Evolutionary conservation across 2,113 vertebrate genomes (phyloP).

Genomic region (Amphiprion percula): DNA sequence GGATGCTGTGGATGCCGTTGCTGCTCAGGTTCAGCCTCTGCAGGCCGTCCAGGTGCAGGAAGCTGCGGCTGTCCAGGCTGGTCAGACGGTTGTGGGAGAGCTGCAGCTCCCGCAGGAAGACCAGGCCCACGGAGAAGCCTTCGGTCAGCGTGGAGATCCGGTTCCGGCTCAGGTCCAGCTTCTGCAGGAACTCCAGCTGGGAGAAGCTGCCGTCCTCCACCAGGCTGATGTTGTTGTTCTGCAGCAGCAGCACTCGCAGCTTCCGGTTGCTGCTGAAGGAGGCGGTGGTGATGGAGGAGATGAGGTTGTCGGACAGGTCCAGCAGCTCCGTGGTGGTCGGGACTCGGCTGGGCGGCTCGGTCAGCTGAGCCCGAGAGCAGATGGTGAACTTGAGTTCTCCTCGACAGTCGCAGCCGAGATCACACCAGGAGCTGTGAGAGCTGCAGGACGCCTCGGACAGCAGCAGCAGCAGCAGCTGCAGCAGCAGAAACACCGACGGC

Average conservation of each 20-base stretch:
- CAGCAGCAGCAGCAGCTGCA: constrained; percentile 61
- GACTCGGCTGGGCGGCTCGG: constrained; percentile 61
- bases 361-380: constrained; percentile 77
- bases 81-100: constrained; percentile 81
- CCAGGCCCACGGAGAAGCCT: constrained; percentile 82
- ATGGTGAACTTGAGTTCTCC: constrained; percentile 80
- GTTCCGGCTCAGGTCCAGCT: constrained; percentile 86
- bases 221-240: constrained; percentile 81
- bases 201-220: constrained; percentile 79
- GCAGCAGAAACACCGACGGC: constrained; percentile 58
- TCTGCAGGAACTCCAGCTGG: constrained; percentile 82
- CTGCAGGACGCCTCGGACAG: constrained; percentile 23
- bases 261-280: constrained; percentile 78
- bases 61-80: constrained; percentile 68
- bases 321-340: constrained; percentile 82
- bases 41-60: constrained; percentile 83
- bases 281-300: constrained; percentile 67
- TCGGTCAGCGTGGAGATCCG: constrained; percentile 68
- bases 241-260: constrained; percentile 82
- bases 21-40: constrained; percentile 82
- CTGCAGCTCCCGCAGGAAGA: constrained; percentile 79
- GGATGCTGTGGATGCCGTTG: constrained; percentile 80
- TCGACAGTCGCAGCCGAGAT: constrained; percentile 75
- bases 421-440: constrained; percentile 60
- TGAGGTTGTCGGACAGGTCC: constrained; percentile 84